Evolutionary conservation across 2,888 invertebrate genomes (phyloP), one percentile per base, ranked within the genome.

Genomic region (Eilema griseolum): DNA sequence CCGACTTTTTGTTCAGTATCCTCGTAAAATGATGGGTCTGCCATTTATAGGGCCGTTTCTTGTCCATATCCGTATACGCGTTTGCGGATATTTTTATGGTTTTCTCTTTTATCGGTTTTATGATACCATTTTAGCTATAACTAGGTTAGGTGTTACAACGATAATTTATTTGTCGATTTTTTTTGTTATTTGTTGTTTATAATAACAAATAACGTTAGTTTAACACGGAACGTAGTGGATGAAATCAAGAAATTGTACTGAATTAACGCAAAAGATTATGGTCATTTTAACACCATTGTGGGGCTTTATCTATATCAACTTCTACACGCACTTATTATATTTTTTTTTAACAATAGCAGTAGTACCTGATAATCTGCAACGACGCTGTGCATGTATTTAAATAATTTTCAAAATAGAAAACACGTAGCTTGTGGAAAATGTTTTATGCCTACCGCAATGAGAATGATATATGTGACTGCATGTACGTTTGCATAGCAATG

Each of bases 21-120:
- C 37, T 70, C 66, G 24, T 70, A 70, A 66, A 70, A 56, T 61
- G 33, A 31, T 28, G 28, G 57, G 67, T 72, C 52, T 70, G 72
- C 56, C 62, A 33, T 73, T 61, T 66, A 57, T 33, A 61, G 69
- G 72, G 59, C 70, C 28, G 59, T 73, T 63, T 20, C 74, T 24
- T n/a, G 56, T 26, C 56, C n/a, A 41, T 64, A 41, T 57, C 24
- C 71, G 57, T 79, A 52, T 62, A 37, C 62, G 66, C n/a, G 20
- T 41, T 41, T 46, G 61, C 23, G 52, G 20, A 57, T 57, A 62
- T 61, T 68, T 46, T 62, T 68, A 67, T 61, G 41, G 24, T 11
- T 10, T 52, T 26, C 16, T 65, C 52, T 52, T 65, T 65, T 65
- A 65, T 65, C 31, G 52, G 56, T 61, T 61, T 60, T 28, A 60